These are phyloP conservation scores for Tretioscincus oriximinensis DNA, from an alignment of 2,113 vertebrate genomes.

Conservation along the genomic window DNA sequence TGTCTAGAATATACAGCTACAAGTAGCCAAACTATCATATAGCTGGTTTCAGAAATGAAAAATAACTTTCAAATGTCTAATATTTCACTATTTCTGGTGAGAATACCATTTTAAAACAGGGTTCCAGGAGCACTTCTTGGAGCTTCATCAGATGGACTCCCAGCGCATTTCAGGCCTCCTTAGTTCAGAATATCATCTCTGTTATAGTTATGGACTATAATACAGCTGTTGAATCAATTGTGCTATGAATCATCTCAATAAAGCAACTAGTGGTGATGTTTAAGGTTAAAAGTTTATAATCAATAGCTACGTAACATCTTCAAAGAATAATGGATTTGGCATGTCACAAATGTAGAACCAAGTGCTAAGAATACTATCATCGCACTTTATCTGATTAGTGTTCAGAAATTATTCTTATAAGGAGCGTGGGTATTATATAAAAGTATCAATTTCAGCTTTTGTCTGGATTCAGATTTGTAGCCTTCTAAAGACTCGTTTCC, in stretches of 20 bases:
- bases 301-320: constrained; percentile 68
- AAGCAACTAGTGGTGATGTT: constrained; percentile 78
- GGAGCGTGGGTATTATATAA: constrained; percentile 30
- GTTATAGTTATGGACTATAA: too few species aligned
- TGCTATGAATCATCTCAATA: constrained; percentile 75
- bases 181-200: too few species aligned
- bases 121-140: too few species aligned
- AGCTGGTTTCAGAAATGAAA: too few species aligned
- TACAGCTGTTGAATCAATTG: constrained; percentile 78
- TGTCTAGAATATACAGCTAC: too few species aligned
- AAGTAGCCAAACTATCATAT: too few species aligned
- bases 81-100: too few species aligned
- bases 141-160: constrained; percentile 36
- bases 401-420: constrained; percentile 45
- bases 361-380: constrained; percentile 54
- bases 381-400: constrained; percentile 38
- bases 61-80: too few species aligned
- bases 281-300: constrained; percentile 76
- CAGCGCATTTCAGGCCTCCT: constrained; percentile 40
- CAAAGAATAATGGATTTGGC: constrained; percentile 62
- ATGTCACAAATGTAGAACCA: constrained; percentile 54
- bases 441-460: constrained; percentile 36
- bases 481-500: constrained; percentile 45
- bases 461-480: constrained; percentile 47
- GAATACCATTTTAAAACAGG: too few species aligned